A percentile compares a stretch with the other conserved stretches of the same genome.
These are phyloP conservation scores for Calcarius ornatus DNA, from an alignment of 2,113 vertebrate genomes.

Conservation along the genomic window DNA sequence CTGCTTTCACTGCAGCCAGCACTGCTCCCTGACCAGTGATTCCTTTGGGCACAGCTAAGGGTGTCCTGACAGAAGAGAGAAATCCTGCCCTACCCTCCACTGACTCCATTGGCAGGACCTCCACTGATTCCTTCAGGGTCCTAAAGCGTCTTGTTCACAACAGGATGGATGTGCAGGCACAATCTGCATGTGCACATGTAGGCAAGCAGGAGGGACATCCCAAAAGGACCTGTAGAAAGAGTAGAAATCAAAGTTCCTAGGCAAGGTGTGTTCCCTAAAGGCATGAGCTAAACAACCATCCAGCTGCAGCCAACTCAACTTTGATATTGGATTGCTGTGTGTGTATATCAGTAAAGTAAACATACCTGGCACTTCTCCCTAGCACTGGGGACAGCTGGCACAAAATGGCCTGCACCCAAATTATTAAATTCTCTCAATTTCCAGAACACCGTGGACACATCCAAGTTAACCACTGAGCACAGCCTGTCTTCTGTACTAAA, in stretches of 20 bases:
- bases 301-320: background rate
- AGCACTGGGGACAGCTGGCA: background rate
- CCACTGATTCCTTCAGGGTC: background rate
- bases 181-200: fast-evolving
- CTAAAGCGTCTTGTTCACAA: background rate
- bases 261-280: background rate
- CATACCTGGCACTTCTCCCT: background rate
- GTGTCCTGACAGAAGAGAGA: background rate
- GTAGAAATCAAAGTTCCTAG: background rate
- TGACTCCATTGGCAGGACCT: background rate
- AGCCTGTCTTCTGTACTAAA: background rate
- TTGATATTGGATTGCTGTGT: background rate
- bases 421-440: background rate
- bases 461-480: background rate
- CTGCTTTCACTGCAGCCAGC: background rate
- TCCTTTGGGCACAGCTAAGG: background rate
- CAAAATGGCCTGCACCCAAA: background rate
- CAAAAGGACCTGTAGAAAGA: background rate
- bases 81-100: background rate
- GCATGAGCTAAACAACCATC: background rate
- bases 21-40: background rate
- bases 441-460: background rate
- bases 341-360: background rate
- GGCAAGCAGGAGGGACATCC: background rate
- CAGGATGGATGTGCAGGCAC: fast-evolving